phyloP scores from a whole-genome alignment of 2,797 vertebrate genomes.

The Uromys caudimaculatus region DNA sequence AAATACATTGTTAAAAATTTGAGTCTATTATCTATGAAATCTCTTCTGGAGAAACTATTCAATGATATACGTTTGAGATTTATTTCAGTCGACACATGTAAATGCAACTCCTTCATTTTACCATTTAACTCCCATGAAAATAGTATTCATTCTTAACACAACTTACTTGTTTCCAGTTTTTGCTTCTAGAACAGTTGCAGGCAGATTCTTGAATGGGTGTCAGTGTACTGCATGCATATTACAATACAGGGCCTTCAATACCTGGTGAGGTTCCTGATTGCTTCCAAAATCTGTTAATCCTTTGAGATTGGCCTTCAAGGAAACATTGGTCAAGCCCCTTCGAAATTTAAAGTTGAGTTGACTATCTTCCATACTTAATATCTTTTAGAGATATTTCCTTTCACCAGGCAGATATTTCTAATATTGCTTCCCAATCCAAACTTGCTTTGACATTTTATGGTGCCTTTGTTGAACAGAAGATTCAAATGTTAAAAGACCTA shows the following conservation, averaged over 20 bases:
- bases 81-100: not conserved
- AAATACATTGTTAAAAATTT: not conserved
- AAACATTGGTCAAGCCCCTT: not conserved
- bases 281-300: not conserved
- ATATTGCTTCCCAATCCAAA: not conserved
- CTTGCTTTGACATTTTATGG: not conserved
- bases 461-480: not conserved
- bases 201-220: not conserved
- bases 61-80: not conserved
- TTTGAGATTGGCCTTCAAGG: constrained; percentile 3
- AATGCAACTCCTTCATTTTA: not conserved
- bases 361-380: not conserved
- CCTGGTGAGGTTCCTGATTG: not conserved
- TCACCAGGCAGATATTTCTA: not conserved
- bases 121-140: not conserved
- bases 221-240: not conserved
- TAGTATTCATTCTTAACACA: not conserved
- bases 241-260: not conserved
- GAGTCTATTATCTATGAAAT: not conserved
- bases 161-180: constrained; percentile 23
- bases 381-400: not conserved
- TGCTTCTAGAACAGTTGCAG: not conserved
- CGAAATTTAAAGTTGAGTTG: not conserved
- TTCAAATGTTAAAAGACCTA: constrained; percentile 30
- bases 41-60: not conserved